These are phyloP conservation scores for Coracias cyanogaster DNA, from an alignment of 2,797 vertebrate species.

Conservation along the genomic window DNA sequence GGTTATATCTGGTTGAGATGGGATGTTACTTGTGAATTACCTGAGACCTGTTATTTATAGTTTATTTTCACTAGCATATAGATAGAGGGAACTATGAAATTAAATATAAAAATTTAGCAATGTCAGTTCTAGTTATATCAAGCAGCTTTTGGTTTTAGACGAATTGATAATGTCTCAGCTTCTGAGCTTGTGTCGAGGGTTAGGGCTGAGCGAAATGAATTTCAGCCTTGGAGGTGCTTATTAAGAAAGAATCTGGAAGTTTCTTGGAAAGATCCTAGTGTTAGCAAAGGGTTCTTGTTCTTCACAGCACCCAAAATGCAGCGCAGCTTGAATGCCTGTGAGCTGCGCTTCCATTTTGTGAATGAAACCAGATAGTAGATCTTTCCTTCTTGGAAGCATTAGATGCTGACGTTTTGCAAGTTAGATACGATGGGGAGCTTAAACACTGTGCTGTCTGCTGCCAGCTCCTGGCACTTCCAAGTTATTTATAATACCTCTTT, in stretches of 20 bases:
- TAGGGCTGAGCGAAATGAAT: neutral
- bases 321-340: neutral
- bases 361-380: neutral
- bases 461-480: slow-evolving; percentile 16
- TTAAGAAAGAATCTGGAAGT: neutral
- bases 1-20: neutral
- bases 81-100: neutral
- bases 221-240: neutral
- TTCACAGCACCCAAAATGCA: neutral
- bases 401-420: neutral
- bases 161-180: neutral
- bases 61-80: neutral
- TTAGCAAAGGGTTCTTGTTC: neutral
- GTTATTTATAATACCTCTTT: neutral
- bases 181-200: neutral
- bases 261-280: neutral
- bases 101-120: neutral
- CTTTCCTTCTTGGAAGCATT: neutral
- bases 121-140: neutral
- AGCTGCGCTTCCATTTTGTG: neutral
- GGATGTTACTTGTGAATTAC: neutral
- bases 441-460: neutral
- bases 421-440: neutral
- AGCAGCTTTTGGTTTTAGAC: neutral
- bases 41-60: neutral